phyloP scores from a whole-genome alignment of 2,797 vertebrate genomes.

The Brachyrhaphis roseni region DNA sequence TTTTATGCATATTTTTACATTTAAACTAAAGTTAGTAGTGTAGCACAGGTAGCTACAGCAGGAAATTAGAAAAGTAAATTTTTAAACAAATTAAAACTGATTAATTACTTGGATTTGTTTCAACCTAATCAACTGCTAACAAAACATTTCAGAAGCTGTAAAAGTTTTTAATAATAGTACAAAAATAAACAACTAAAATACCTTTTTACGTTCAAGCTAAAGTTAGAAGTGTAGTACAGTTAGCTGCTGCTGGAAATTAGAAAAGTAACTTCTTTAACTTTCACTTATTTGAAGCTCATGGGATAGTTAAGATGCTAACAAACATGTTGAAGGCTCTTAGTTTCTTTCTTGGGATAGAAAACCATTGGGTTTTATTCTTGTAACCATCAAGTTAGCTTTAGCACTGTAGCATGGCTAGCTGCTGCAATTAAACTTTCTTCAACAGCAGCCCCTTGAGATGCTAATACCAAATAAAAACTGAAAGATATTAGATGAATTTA shows the following conservation, averaged over 20 bases:
- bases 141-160: no score
- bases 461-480: not conserved
- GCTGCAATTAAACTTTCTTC: not conserved
- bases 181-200: not conserved
- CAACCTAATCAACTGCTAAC: no score
- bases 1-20: no score
- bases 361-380: no score
- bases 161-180: not conserved
- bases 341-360: not conserved
- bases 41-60: no score
- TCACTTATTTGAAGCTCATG: not conserved
- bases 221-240: not conserved
- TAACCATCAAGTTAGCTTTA: not conserved
- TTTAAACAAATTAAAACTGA: no score
- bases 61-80: no score
- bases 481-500: not conserved
- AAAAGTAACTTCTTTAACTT: not conserved
- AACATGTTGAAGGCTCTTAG: not conserved
- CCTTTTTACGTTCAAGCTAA: not conserved
- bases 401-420: not conserved
- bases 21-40: no score
- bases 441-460: not conserved
- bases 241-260: not conserved
- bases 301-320: not conserved
- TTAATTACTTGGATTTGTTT: no score